Percentiles rank a stretch among this genome's conserved stretches.
phyloP scores from a whole-genome alignment of 1,140 invertebrate species.

The Caerostris extrusa region DNA sequence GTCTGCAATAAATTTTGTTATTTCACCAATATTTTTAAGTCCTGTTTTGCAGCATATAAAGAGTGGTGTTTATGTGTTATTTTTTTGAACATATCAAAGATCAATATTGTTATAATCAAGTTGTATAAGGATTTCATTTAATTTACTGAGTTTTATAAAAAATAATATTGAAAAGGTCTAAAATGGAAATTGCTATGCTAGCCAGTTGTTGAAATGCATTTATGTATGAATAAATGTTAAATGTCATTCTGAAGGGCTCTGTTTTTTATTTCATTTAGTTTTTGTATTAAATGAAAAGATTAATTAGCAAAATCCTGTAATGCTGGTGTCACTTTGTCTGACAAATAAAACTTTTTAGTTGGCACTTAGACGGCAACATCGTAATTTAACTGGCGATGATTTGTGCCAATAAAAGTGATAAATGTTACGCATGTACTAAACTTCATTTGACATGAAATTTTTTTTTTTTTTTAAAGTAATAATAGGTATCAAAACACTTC shows the following conservation, averaged over 20 bases:
- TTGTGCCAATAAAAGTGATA: no score
- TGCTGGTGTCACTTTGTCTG: no score
- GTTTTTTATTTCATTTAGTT: background rate
- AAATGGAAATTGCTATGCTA: slow-evolving; percentile 48
- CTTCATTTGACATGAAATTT: no score
- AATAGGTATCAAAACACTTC: no score
- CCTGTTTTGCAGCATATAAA: background rate
- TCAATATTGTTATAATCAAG: background rate
- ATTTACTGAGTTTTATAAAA: background rate
- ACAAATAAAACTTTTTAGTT: no score
- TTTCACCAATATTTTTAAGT: background rate
- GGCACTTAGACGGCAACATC: no score
- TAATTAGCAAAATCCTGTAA: no score
- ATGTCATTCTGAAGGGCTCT: slow-evolving; percentile 54
- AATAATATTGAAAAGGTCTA: background rate
- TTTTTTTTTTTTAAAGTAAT: no score
- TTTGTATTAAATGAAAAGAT: no score
- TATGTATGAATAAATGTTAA: slow-evolving; percentile 74
- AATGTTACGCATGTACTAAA: no score
- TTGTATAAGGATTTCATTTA: background rate
- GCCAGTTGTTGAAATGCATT: slow-evolving; percentile 72
- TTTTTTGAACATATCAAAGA: slow-evolving; percentile 9
- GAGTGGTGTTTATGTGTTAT: background rate
- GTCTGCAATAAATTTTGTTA: background rate
- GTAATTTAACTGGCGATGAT: no score